Evolutionary conservation across 2,888 invertebrate species (phyloP).

Genomic region (Coleophora deauratella): DNA sequence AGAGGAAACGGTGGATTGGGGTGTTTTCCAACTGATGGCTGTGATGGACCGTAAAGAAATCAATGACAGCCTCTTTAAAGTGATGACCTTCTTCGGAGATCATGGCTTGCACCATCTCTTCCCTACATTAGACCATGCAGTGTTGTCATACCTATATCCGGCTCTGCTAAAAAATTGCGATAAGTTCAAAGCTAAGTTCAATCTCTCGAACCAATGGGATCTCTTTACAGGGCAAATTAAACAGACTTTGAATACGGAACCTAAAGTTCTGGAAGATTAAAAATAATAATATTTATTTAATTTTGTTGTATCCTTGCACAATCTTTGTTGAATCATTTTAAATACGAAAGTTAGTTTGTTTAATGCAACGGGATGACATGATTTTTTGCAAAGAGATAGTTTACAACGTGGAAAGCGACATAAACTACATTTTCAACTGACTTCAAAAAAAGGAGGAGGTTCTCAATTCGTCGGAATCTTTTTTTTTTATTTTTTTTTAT

Average conservation of each 20-base stretch:
- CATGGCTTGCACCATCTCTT: slow-evolving; percentile 87
- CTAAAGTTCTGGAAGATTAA: slow-evolving; percentile 28
- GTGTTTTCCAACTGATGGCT: slow-evolving; percentile 82
- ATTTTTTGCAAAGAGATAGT: no score
- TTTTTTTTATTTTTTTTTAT: no score
- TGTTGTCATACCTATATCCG: slow-evolving; percentile 77
- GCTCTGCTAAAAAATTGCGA: slow-evolving; percentile 74
- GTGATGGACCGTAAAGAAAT: slow-evolving; percentile 82
- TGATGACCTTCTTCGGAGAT: slow-evolving; percentile 83
- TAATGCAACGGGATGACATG: no score
- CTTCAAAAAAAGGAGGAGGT: no score
- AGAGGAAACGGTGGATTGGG: slow-evolving; percentile 78
- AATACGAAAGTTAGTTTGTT: no score
- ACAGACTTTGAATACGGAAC: slow-evolving; percentile 38
- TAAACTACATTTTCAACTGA: no score
- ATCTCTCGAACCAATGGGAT: slow-evolving; percentile 42
- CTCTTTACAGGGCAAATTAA: slow-evolving; percentile 50
- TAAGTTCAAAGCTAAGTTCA: slow-evolving; percentile 74
- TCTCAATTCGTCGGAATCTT: no score
- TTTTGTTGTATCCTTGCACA: no score
- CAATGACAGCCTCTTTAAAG: slow-evolving; percentile 76
- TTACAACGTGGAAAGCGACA: no score
- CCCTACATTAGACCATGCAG: slow-evolving; percentile 84
- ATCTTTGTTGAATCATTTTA: no score
- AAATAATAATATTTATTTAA: no score